These are phyloP conservation scores for Megaustenia siamemsis DNA, from an alignment of 2,888 invertebrate genomes.

Conservation along the genomic window DNA sequence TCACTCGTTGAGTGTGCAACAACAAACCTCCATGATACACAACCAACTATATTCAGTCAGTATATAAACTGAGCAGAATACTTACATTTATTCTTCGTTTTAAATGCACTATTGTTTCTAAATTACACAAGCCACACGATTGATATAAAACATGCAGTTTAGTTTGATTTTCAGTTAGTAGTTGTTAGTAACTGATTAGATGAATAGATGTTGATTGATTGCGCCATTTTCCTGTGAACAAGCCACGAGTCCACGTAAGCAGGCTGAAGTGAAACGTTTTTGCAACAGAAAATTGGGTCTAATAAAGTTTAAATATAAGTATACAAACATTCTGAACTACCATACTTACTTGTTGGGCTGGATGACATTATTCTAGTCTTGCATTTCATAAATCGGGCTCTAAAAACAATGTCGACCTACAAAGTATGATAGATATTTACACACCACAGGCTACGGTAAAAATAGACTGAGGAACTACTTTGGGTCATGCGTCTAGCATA, in stretches of 20 bases:
- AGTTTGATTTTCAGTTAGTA: too few species aligned
- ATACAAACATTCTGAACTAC: neutral
- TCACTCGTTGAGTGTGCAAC: neutral
- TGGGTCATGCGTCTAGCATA: slow-evolving; percentile 66
- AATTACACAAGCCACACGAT: neutral
- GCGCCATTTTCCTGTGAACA: slow-evolving; percentile 52
- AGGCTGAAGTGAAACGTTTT: neutral
- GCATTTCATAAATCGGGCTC: slow-evolving; percentile 41
- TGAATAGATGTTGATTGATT: slow-evolving; percentile 32
- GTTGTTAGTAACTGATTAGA: too few species aligned
- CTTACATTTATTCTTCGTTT: neutral
- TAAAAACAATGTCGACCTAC: slow-evolving; percentile 52
- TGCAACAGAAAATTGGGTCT: neutral
- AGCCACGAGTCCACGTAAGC: slow-evolving; percentile 49
- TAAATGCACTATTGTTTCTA: neutral
- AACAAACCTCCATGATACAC: neutral
- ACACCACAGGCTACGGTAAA: slow-evolving; percentile 62
- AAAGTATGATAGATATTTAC: slow-evolving; percentile 35
- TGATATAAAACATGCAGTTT: neutral
- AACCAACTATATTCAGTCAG: neutral
- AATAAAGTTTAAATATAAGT: neutral
- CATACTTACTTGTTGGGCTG: slow-evolving; percentile 43
- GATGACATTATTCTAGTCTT: slow-evolving; percentile 39
- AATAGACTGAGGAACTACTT: slow-evolving; percentile 68
- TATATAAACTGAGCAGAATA: neutral